Evolutionary conservation across 2,113 vertebrate species (phyloP), one percentile per base, ranked within the genome.

Genomic region (Syngnathoides biaculeatus): DNA sequence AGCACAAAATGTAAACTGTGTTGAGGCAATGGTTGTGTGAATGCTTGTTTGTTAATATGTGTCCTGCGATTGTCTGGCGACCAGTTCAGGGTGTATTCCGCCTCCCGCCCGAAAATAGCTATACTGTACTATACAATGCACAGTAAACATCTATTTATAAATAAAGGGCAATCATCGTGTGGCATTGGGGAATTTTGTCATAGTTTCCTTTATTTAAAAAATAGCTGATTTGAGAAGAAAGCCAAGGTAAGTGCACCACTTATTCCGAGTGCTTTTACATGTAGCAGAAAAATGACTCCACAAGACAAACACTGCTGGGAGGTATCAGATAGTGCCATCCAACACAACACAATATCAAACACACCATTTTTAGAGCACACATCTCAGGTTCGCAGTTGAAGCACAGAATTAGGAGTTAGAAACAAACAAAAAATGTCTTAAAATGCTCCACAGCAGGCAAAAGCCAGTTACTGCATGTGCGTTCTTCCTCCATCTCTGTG

Each of bases 161-260:
- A 64, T 6, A 61, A 87, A 88, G 89, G 78, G 71, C 82, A 87
- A 79, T 75, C 63, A 81, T 76, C 24, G 66, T 66, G 76, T 68
- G 43, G 66, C 66, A 56, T 70, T 47, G n/a, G 14, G 61, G 73
- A 75, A 64, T 83, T 90, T 90, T 85, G 79, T 63, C 87, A 89
- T 86, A 83, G 75, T 88, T 89, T 85, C 62, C 86, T 91, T 92
- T 90, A 91, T 92, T 91, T 89, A 88, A 91, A 91, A 91, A 90
- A 91, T 89, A 91, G 71, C 74, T 87, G 78, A 88, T 91, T 91
- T 53, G 80, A 89, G 78, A 88, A 79, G 85, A 87, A 79, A 83
- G 82, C 87, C 71, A 86, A 82, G 80, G 86, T 84, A 81, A 43
- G 85, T 89, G 82, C 85, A 89, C 81, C 89, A 87, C 75, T 80